Conservation (phyloP, 2,113 vertebrate species). For the Zosterops borbonicus region DNA sequence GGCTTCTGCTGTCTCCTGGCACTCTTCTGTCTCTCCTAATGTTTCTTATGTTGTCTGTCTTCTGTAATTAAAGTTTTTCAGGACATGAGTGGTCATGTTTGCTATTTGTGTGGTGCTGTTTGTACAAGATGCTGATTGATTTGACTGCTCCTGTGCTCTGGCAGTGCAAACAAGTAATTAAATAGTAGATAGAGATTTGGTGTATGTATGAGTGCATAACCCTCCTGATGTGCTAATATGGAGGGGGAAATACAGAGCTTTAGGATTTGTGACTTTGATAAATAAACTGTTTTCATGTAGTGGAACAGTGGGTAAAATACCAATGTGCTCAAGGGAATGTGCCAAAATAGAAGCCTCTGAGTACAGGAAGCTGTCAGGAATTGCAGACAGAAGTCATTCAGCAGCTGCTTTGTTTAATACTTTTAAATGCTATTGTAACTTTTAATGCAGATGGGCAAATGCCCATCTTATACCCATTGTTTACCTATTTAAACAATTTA, state of each 20-base stretch:
- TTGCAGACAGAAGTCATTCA: background rate
- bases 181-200: background rate
- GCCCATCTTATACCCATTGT: background rate
- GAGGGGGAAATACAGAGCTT: background rate
- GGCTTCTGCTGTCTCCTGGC: background rate
- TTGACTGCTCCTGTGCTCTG: background rate
- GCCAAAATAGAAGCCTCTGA: background rate
- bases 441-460: background rate
- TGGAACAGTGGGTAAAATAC: background rate
- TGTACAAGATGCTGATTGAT: background rate
- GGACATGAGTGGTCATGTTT: background rate
- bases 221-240: rapidly evolving
- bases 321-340: background rate
- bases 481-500: background rate
- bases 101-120: background rate
- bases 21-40: background rate
- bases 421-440: background rate
- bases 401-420: background rate
- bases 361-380: background rate
- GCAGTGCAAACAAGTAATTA: constrained; percentile 3
- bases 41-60: background rate
- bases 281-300: background rate
- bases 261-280: background rate
- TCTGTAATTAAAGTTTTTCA: background rate
- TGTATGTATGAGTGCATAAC: background rate